Percentiles rank a stretch among this genome's conserved stretches.
Evolutionary conservation across 1,140 invertebrate genomes (phyloP).

Genomic region (Drosophila ambigua): DNA sequence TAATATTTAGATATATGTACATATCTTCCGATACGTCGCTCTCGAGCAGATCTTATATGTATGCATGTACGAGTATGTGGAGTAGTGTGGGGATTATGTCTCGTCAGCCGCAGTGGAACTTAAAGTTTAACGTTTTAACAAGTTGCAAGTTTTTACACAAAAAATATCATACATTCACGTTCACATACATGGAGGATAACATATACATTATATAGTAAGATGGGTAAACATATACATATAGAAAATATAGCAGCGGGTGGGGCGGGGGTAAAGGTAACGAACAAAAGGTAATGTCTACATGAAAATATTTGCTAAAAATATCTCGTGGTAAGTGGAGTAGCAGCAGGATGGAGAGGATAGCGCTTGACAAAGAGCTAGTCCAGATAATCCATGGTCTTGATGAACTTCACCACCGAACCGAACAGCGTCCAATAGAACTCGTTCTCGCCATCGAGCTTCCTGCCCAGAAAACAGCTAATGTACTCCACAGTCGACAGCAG

Average conservation of each 20-base stretch:
- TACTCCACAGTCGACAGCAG: constrained; percentile 98
- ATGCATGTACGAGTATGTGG: not conserved
- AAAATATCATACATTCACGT: constrained; percentile 12
- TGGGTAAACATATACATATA: not conserved
- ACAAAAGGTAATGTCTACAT: constrained; percentile 18
- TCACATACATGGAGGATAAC: not conserved
- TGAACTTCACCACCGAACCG: constrained; percentile 97
- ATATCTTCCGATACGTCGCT: constrained; percentile 3
- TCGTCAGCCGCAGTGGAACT: constrained; percentile 15
- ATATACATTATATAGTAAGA: not conserved
- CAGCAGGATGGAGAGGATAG: no score
- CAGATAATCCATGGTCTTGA: constrained; percentile 94
- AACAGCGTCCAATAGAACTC: constrained; percentile 99
- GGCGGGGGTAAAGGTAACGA: not conserved
- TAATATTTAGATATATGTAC: constrained; percentile 21
- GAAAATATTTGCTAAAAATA: constrained; percentile 16
- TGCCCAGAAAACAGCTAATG: constrained; percentile 95
- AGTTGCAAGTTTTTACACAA: constrained; percentile 19
- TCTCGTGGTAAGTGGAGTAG: not conserved
- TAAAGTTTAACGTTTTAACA: constrained; percentile 12
- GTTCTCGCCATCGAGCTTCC: constrained; percentile 94
- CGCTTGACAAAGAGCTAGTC: constrained; percentile 41
- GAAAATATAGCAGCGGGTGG: constrained; percentile 3
- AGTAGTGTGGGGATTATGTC: constrained; percentile 10
- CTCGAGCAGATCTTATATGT: constrained; percentile 17